Evolutionary conservation across 2,797 vertebrate genomes (phyloP).

Genomic region (Oreochromis grahami): DNA sequence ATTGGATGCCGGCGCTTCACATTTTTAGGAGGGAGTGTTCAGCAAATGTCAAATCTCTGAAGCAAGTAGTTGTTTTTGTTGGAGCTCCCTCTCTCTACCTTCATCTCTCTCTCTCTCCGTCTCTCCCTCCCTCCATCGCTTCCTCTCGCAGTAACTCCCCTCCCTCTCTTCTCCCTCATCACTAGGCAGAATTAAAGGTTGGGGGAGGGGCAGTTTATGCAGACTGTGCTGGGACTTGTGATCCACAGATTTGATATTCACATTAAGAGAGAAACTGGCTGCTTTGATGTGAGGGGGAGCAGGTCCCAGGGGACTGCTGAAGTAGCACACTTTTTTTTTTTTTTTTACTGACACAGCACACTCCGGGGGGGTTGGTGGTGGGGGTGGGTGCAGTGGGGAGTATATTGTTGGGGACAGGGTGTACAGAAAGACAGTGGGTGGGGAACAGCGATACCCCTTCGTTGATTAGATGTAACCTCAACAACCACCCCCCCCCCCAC

Average conservation of each 20-base stretch:
- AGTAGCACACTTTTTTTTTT: constrained; percentile 74
- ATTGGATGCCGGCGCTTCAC: constrained; percentile 51
- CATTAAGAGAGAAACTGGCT: constrained; percentile 78
- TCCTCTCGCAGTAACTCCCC: constrained; percentile 70
- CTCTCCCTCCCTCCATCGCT: constrained; percentile 65
- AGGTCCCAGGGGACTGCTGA: constrained; percentile 73
- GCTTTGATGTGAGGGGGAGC: constrained; percentile 75
- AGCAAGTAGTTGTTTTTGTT: constrained; percentile 75
- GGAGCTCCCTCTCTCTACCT: constrained; percentile 55
- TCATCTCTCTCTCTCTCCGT: constrained; percentile 27
- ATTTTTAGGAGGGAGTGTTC: constrained; percentile 59
- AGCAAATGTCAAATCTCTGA: constrained; percentile 70
- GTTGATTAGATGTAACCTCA: constrained; percentile 60
- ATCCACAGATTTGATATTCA: constrained; percentile 81
- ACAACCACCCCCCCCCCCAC: not conserved
- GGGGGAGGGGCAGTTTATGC: constrained; percentile 75
- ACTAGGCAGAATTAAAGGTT: constrained; percentile 79
- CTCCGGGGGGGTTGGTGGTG: constrained; percentile 14
- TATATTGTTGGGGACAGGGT: constrained; percentile 60
- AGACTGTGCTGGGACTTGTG: constrained; percentile 79
- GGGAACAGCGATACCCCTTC: constrained; percentile 42
- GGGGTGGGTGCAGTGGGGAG: constrained; percentile 8
- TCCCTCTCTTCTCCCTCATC: constrained; percentile 74
- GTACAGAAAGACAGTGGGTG: constrained; percentile 53
- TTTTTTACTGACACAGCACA: constrained; percentile 69